These are phyloP conservation scores for Agriotes lineatus DNA, from an alignment of 2,888 invertebrate genomes.

Conservation along the genomic window DNA sequence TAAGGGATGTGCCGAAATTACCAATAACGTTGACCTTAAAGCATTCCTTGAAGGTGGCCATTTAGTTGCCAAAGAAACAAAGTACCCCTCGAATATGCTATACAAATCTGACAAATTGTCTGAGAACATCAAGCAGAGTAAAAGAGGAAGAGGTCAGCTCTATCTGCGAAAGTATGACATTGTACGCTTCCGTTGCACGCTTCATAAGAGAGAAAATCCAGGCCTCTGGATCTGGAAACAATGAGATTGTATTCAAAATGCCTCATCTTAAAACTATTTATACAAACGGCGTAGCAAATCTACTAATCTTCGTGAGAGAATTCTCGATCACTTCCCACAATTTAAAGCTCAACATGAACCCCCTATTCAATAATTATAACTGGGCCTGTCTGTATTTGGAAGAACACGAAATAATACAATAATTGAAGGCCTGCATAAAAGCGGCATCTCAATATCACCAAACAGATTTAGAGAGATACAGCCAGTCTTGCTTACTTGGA, in stretches of 20 bases:
- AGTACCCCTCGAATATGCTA: constrained; percentile 8
- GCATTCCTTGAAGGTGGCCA: constrained; percentile 6
- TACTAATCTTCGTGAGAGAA: too few species aligned
- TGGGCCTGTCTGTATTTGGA: too few species aligned
- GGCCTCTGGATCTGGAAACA: constrained; percentile 16
- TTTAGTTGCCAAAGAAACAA: constrained; percentile 20
- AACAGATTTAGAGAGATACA: too few species aligned
- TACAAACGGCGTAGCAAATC: constrained; percentile 5
- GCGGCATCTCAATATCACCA: too few species aligned
- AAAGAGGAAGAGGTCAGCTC: constrained; percentile 11
- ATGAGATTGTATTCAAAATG: constrained; percentile 20
- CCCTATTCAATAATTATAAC: too few species aligned
- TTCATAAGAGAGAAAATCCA: constrained; percentile 8
- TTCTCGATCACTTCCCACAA: too few species aligned
- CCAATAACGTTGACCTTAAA: constrained; percentile 4
- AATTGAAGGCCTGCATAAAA: too few species aligned
- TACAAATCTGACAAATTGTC: constrained; percentile 1
- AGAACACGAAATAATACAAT: too few species aligned
- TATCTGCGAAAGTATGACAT: constrained; percentile 3
- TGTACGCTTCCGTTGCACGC: constrained; percentile 13
- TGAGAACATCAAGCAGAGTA: constrained; percentile 1
- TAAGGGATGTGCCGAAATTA: constrained; percentile 7
- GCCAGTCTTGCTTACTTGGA: too few species aligned
- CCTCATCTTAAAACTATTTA: constrained; percentile 6
- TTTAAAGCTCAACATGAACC: too few species aligned